Base-by-base conservation (phyloP, 2,888 invertebrate genomes). In the Rhyacophila evoluta region DNA sequence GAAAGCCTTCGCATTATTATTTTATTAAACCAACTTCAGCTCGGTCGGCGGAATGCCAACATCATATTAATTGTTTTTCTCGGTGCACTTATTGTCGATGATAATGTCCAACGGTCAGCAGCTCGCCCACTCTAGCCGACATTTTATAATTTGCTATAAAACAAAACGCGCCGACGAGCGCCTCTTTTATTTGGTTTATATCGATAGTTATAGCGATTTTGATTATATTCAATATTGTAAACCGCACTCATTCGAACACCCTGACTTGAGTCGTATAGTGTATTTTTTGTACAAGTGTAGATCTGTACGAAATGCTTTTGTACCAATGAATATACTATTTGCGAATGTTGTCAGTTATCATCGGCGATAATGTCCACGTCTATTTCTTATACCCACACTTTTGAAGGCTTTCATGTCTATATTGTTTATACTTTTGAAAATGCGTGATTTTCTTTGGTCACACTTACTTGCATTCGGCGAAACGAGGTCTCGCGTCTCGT, bases 401-500 rank as follows among this genome's bases (percentile, higher is more conserved):
- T 84, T 85, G 55, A 84, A 84, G 86, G 86, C 86, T 86, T 85
- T 86, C 86, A 86, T 19, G 55, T 55, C 55, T 25, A 19, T 19
- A 55, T 55, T 55, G 8, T 55, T 55, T 55, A 55, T 25, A 55
- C 19, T 25, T 33, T 33, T 33, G 10, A 55, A 25, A 55, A 5
- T 55, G 19, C 55, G 55, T 55, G 55, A 55, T 39, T 12, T 39
- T 39, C 29, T 41, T 5, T 55, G 15, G 55, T 55, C 55, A 55
- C 55, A 25, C 55, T 55, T 55, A 6, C 55, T 55, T 55, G 55
- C 55, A 55, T 19, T 55, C 55, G 25, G 19, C 55, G 55, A 55
- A 25, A 25, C 19, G 55, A 55, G 55, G 10, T 55, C n/a, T n/a
- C n/a, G n/a, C n/a, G n/a, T 55, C 5, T 55, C 55, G 2, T 6